A percentile compares a stretch with the other conserved stretches of the same genome.
Conservation (phyloP, 2,888 invertebrate genomes). For the Liopterus haemorrhoidalis region DNA sequence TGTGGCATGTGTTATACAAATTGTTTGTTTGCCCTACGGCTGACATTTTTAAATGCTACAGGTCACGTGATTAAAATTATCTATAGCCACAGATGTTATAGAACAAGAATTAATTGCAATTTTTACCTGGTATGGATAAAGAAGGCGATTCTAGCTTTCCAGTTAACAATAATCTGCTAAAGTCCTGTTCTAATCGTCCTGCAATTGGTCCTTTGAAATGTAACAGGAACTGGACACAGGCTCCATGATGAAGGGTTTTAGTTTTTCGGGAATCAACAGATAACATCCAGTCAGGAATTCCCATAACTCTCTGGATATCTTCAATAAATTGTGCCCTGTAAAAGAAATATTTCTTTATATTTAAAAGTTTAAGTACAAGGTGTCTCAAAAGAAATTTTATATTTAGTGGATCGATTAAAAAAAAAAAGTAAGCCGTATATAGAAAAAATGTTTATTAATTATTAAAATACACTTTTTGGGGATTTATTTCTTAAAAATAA, state of each 20-base stretch:
- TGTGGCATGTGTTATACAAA: no score
- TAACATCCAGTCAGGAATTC: slow-evolving; percentile 85
- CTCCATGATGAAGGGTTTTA: slow-evolving; percentile 65
- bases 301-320: slow-evolving; percentile 74
- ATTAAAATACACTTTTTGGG: no score
- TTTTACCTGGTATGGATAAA: slow-evolving; percentile 68
- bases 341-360: slow-evolving; percentile 24
- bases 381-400: no score
- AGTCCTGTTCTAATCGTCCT: slow-evolving; percentile 71
- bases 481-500: no score
- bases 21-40: no score
- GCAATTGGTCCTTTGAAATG: slow-evolving; percentile 85
- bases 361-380: neutral
- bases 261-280: slow-evolving; percentile 78
- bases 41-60: no score
- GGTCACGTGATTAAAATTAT: no score
- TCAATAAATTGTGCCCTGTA: slow-evolving; percentile 75
- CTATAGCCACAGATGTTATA: no score
- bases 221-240: slow-evolving; percentile 77
- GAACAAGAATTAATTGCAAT: no score
- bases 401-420: no score
- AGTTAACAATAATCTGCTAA: slow-evolving; percentile 65
- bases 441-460: no score
- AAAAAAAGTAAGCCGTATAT: no score
- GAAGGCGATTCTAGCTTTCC: slow-evolving; percentile 71